phyloP scores from a whole-genome alignment of 2,888 invertebrate species.

The Ophraella communa region DNA sequence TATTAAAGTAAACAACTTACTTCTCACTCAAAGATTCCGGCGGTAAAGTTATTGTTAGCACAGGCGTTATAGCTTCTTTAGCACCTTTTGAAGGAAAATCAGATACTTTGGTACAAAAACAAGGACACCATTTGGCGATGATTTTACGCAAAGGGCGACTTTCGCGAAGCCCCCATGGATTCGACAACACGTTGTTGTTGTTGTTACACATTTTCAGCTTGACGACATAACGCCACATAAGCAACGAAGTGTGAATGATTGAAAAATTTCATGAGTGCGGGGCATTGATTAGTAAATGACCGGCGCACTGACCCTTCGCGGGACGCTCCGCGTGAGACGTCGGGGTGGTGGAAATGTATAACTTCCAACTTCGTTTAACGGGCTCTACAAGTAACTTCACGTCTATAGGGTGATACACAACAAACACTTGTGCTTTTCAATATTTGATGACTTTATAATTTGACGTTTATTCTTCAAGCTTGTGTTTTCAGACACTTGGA shows the following conservation, averaged over 20 bases:
- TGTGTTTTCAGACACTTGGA: too few species aligned
- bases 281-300: slow-evolving; percentile 50
- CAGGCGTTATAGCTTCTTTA: slow-evolving; percentile 46
- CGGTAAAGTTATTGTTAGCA: slow-evolving; percentile 51
- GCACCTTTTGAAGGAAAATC: slow-evolving; percentile 29
- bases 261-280: slow-evolving; percentile 16
- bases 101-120: slow-evolving; percentile 41
- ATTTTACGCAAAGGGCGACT: slow-evolving; percentile 24
- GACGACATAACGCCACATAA: neutral
- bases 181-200: slow-evolving; percentile 37
- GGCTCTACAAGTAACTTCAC: slow-evolving; percentile 12
- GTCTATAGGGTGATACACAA: neutral
- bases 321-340: slow-evolving; percentile 25
- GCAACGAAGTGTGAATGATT: slow-evolving; percentile 2
- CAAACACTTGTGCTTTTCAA: neutral
- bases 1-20: slow-evolving; percentile 26
- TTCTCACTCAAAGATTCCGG: slow-evolving; percentile 37
- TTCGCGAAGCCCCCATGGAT: slow-evolving; percentile 48
- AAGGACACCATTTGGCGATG: slow-evolving; percentile 43
- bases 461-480: too few species aligned
- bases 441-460: too few species aligned
- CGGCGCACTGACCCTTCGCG: slow-evolving; percentile 48
- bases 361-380: neutral
- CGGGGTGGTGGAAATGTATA: slow-evolving; percentile 34
- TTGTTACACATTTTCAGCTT: slow-evolving; percentile 38